Base-by-base conservation (phyloP, 30 jellyfish, hydroid and myxozoan species). In the Turritopsis rubra region DNA sequence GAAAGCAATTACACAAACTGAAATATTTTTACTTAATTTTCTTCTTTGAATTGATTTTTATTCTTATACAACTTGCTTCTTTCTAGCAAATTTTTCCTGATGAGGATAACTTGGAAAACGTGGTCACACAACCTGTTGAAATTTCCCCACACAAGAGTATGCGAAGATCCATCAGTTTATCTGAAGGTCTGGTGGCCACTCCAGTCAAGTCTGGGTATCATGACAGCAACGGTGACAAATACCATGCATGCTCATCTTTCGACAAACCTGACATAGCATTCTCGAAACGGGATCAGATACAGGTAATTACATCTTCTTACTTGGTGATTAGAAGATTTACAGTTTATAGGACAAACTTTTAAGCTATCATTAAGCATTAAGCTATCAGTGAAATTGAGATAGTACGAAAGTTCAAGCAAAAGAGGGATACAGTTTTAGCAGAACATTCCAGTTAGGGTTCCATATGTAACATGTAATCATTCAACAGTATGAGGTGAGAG, bases 121-220 rank as follows among this genome's bases (percentile, higher is more conserved):
- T 41, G 60, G 13, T 41, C 60, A 3, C 60, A 41, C 60, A 53
- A 29, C 66, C 66, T 18, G 73, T 29, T 52, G 66, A 53, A 77
- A 77, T 20, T 76, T 70, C 65, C 60, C 80, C 83, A 79, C 79
- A 54, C 78, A 85, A 75, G 81, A 84, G 66, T 31, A 81, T 81
- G 93, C 88, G 99, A 52, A 73, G 99, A 31, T 93, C 99, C 1
- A 76, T 86, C 84, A 93, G 99, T 83, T 93, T 93, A 28, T 89
- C 97, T 29, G 96, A 83, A 54, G 96, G 99, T 21, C 92, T 80
- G 21, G 21, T 18, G 24, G 91, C 93, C 7, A 87, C 90, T 13
- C 75, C 85, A 52, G 86, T 88, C 1, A 86, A 93, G 75, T 93
- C 99, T 19, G 99, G 99, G 17, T 93, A 88, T 53, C 89, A 93